Evolutionary conservation across 1,140 invertebrate species (phyloP).

Genomic region (Oryctes rhinoceros): DNA sequence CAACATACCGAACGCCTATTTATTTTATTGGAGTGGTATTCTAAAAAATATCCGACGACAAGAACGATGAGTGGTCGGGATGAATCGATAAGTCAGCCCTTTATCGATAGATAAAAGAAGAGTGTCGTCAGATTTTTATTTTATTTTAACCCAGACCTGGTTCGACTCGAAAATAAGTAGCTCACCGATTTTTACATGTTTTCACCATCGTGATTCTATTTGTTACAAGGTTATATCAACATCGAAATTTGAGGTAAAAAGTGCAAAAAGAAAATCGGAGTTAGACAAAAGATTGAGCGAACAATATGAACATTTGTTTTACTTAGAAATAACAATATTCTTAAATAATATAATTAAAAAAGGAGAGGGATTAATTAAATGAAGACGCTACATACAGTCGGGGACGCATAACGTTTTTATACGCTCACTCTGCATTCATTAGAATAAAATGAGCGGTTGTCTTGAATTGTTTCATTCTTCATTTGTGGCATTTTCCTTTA

Average conservation of each 20-base stretch:
- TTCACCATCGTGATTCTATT: background rate
- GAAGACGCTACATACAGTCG: no score
- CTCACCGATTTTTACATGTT: background rate
- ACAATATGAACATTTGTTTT: no score
- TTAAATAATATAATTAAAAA: no score
- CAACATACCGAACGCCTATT: background rate
- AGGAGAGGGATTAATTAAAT: no score
- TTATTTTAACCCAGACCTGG: background rate
- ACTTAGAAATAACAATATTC: no score
- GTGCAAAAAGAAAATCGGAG: no score
- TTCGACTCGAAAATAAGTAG: background rate
- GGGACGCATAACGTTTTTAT: no score
- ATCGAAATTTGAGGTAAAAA: background rate
- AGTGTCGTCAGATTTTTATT: slow-evolving; percentile 10
- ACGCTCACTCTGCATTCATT: no score
- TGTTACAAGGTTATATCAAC: background rate
- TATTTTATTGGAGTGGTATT: slow-evolving; percentile 20
- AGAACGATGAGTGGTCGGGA: background rate
- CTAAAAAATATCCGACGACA: background rate
- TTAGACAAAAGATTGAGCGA: no score
- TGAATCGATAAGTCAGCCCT: background rate
- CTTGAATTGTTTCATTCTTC: no score
- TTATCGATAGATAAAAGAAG: slow-evolving; percentile 17
- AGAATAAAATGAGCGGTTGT: no score
- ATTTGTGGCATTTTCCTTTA: no score